phyloP scores from a whole-genome alignment of 2,113 vertebrate species.

The Caracal caracal region DNA sequence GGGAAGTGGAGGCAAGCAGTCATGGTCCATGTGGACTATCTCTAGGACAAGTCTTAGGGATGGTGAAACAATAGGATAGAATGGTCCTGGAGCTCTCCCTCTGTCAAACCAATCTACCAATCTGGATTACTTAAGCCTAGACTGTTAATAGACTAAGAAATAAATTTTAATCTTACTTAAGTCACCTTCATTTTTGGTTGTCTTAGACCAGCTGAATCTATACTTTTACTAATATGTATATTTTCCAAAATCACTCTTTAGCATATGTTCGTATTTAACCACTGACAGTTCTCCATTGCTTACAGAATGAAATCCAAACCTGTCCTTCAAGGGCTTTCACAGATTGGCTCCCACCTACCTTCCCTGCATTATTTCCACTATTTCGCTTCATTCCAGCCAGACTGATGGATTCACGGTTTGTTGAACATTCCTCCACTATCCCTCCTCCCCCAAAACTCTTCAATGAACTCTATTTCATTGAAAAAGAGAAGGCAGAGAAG shows the following conservation, averaged over 20 bases:
- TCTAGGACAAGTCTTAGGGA: neutral
- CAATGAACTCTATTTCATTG: neutral
- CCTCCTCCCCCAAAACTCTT: neutral
- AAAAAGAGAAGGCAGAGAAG: constrained; percentile 7
- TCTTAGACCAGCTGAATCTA: neutral
- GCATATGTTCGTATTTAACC: neutral
- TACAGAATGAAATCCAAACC: neutral
- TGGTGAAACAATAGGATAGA: neutral
- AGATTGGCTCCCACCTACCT: neutral
- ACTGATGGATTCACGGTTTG: neutral
- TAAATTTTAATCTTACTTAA: constrained; percentile 35
- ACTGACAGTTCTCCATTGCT: neutral
- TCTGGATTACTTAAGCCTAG: neutral
- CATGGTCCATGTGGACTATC: neutral
- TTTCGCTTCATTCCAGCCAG: neutral
- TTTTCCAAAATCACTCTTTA: neutral
- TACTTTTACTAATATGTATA: neutral
- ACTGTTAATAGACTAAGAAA: constrained; percentile 24
- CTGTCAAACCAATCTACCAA: neutral
- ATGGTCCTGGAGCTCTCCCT: neutral
- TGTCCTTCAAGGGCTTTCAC: neutral
- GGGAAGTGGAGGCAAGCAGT: neutral
- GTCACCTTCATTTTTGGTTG: neutral
- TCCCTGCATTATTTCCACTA: neutral
- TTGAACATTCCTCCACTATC: neutral